Base-by-base conservation (phyloP, 2,888 invertebrate genomes). In the Beris morrisii region DNA sequence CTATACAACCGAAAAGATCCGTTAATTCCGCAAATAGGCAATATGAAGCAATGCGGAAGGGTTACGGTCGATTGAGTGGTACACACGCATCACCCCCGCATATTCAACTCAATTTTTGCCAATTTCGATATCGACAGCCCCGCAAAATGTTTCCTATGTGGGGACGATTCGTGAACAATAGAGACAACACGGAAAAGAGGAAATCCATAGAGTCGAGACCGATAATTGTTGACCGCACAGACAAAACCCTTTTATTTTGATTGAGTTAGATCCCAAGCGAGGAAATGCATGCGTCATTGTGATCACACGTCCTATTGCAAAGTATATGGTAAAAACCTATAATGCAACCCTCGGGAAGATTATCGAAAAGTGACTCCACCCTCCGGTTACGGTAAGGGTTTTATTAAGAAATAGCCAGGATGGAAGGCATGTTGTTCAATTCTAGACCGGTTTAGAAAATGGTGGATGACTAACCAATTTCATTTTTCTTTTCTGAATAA, bases 41-140 rank as follows among this genome's bases (percentile, higher is more conserved):
- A 71, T 70, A 71, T 72, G 70, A 71, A 72, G 71, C 70, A 72
- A 72, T 72, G 72, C 71, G 72, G 72, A 72, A 72, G 71, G 71
- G 72, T 72, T 70, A 71, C 61, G 67, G 68, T 58, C 58, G 65
- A 69, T 69, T 68, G 68, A 69, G 64, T 69, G 38, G 64, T 67
- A 61, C 22, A 38, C 22, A 45, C 22, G 15, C 44, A 50, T 65
- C 65, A 59, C 68, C 68, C 68, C 68, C 68, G 68, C 65, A 65
- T 65, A 61, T 53, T 50, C 50, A 38, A n/a, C 12, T 30, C 22
- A 44, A 53, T 55, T 55, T 46, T 44, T 38, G 44, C 45, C 44
- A 57, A 57, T 57, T 15, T 43, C 22, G 57, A 44, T 43, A 52
- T 30, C 11, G 32, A 48, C 11, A 50, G 15, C 4, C 43, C 55